These are phyloP conservation scores for Synanthedon tipuliformis DNA, from an alignment of 2,888 invertebrate species.

Conservation along the genomic window DNA sequence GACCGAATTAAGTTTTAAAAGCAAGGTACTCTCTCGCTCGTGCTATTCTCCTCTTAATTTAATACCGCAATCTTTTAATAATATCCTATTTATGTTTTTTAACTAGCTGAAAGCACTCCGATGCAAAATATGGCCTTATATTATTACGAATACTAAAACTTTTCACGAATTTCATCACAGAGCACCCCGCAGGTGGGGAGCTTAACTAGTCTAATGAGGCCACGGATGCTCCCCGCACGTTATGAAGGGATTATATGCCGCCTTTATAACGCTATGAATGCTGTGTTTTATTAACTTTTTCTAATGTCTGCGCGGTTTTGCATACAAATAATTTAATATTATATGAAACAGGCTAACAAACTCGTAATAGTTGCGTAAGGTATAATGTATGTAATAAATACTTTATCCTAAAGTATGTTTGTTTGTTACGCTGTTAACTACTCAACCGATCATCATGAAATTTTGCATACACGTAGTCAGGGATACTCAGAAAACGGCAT, in stretches of 20 bases:
- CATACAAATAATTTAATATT: conserved; percentile 5
- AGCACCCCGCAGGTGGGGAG: conserved; percentile 18
- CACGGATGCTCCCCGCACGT: conserved; percentile 34
- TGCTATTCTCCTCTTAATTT: too few relatives aligned
- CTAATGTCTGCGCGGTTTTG: conserved; percentile 21
- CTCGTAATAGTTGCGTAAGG: not conserved
- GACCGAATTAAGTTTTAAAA: too few relatives aligned
- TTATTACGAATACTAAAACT: conserved; percentile 4
- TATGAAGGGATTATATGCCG: conserved; percentile 41
- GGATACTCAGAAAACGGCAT: too few relatives aligned
- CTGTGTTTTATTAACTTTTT: conserved; percentile 38
- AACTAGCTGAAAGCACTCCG: not conserved
- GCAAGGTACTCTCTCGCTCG: too few relatives aligned
- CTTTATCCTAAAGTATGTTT: too few relatives aligned
- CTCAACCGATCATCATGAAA: too few relatives aligned
- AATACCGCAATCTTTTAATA: too few relatives aligned
- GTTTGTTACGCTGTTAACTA: too few relatives aligned
- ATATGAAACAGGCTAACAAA: not conserved
- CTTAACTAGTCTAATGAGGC: conserved; percentile 35
- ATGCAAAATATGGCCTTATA: not conserved
- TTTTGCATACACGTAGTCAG: too few relatives aligned
- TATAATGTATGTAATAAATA: too few relatives aligned
- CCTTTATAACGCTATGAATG: conserved; percentile 31
- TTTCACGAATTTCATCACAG: conserved; percentile 21
- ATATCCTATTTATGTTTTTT: not conserved